phyloP scores from a whole-genome alignment of 2,888 invertebrate genomes.

The Anthophora plumipes region DNA sequence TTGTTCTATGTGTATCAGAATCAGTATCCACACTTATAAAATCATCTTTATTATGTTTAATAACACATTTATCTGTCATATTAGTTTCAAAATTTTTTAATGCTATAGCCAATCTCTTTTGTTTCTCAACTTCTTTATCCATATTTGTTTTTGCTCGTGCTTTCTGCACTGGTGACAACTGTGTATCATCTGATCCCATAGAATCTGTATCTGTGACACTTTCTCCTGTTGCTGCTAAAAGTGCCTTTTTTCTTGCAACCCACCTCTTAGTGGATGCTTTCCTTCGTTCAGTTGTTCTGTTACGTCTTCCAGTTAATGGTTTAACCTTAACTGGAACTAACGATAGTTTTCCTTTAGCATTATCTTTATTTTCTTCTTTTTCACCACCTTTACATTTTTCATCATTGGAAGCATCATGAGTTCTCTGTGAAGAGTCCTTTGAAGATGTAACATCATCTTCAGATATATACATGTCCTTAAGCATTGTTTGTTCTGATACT shows the following conservation, averaged over 20 bases:
- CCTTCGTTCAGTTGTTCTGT: constrained; percentile 76
- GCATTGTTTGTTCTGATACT: constrained; percentile 4
- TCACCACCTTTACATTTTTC: constrained; percentile 41
- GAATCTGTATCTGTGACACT: constrained; percentile 81
- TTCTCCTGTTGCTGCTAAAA: constrained; percentile 80
- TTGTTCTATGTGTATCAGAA: constrained; percentile 63
- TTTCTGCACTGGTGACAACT: constrained; percentile 82
- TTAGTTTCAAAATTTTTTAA: constrained; percentile 75
- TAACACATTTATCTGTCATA: constrained; percentile 66
- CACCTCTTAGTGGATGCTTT: constrained; percentile 82
- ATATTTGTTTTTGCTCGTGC: constrained; percentile 79
- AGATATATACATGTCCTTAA: constrained; percentile 55
- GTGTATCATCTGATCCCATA: constrained; percentile 74
- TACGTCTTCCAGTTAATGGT: constrained; percentile 64
- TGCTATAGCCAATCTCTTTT: constrained; percentile 71
- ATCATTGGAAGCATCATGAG: constrained; percentile 31
- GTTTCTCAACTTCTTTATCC: constrained; percentile 76
- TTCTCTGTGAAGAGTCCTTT: constrained; percentile 53
- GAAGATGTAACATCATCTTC: constrained; percentile 61
- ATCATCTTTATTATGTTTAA: constrained; percentile 52
- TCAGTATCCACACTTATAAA: constrained; percentile 52
- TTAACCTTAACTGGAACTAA: constrained; percentile 44
- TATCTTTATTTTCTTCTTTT: constrained; percentile 16
- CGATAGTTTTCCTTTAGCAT: constrained; percentile 31
- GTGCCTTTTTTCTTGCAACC: constrained; percentile 82